These are phyloP conservation scores for Gymnocheta viridis DNA, from an alignment of 2,888 invertebrate genomes.

Conservation along the genomic window DNA sequence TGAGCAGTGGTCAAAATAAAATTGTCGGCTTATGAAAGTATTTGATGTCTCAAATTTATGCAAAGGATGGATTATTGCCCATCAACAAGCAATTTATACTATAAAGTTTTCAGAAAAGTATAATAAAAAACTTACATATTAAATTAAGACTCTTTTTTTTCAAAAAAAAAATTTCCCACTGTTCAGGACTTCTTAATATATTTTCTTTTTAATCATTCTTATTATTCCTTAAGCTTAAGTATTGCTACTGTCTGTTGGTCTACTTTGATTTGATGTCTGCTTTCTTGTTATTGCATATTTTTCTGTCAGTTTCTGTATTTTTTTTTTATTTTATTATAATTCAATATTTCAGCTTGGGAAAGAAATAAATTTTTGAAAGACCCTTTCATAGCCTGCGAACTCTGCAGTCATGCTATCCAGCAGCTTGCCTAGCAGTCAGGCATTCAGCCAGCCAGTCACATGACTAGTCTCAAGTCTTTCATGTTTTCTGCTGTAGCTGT, in stretches of 20 bases:
- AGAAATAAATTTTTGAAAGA: conserved; percentile 43
- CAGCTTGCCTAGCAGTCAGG: background rate
- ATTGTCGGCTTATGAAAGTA: background rate
- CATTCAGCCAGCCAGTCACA: background rate
- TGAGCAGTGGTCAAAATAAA: background rate
- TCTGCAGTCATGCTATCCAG: background rate
- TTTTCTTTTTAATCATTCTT: conserved; percentile 11
- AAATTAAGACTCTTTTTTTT: too few relatives aligned
- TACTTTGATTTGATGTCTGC: conserved; percentile 75
- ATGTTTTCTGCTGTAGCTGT: background rate
- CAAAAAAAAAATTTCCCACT: background rate
- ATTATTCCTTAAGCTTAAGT: conserved; percentile 53
- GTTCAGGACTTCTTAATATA: background rate
- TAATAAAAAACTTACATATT: too few relatives aligned
- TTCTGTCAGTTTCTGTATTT: background rate
- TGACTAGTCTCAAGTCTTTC: conserved; percentile 28
- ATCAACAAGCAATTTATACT: too few relatives aligned
- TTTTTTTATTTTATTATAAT: conserved; percentile 80
- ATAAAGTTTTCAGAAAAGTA: too few relatives aligned
- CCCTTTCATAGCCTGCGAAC: conserved; percentile 49
- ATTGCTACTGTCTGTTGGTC: conserved; percentile 62
- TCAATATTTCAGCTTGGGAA: conserved; percentile 77
- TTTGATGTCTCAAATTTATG: background rate
- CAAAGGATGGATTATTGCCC: too few relatives aligned
- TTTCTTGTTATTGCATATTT: conserved; percentile 72